A percentile compares a stretch with the other conserved stretches of the same genome.
These are phyloP conservation scores for Atta texana DNA, from an alignment of 1,140 invertebrate species.

Conservation along the genomic window DNA sequence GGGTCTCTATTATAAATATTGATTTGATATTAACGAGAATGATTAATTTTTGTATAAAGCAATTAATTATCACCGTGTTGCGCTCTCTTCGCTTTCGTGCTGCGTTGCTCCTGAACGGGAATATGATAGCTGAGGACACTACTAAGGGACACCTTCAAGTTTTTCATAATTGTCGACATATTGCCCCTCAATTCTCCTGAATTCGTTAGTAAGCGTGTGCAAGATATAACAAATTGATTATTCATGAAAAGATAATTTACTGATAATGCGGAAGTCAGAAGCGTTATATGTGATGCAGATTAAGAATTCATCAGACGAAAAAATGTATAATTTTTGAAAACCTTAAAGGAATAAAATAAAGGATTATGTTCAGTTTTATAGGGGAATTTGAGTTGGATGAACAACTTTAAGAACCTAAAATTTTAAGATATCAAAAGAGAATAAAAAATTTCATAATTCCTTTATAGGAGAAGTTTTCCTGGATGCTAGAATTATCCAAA, in stretches of 20 bases:
- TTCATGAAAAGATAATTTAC: background rate
- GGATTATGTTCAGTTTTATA: too few species aligned
- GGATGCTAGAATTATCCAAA: too few species aligned
- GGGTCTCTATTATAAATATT: background rate
- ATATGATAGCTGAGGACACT: slow-evolving; percentile 84
- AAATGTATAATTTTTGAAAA: background rate
- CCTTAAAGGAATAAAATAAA: background rate
- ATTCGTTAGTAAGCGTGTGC: slow-evolving; percentile 74
- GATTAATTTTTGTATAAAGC: slow-evolving; percentile 17
- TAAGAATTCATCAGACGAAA: background rate
- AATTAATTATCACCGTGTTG: slow-evolving; percentile 80
- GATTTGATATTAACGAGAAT: background rate
- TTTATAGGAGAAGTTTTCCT: too few species aligned
- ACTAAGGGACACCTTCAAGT: slow-evolving; percentile 85
- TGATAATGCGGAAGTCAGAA: background rate
- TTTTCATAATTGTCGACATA: slow-evolving; percentile 82
- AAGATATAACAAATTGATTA: slow-evolving; percentile 50
- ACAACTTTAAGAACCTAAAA: too few species aligned
- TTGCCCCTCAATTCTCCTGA: slow-evolving; percentile 85
- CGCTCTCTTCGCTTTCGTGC: slow-evolving; percentile 80
- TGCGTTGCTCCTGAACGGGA: slow-evolving; percentile 80
- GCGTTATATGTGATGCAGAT: background rate
- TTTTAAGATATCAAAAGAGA: too few species aligned
- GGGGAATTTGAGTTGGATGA: too few species aligned
- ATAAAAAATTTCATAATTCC: too few species aligned